phyloP scores from a whole-genome alignment of 37 sponge, comb jelly and placozoan species.

The Agelas oroides region DNA sequence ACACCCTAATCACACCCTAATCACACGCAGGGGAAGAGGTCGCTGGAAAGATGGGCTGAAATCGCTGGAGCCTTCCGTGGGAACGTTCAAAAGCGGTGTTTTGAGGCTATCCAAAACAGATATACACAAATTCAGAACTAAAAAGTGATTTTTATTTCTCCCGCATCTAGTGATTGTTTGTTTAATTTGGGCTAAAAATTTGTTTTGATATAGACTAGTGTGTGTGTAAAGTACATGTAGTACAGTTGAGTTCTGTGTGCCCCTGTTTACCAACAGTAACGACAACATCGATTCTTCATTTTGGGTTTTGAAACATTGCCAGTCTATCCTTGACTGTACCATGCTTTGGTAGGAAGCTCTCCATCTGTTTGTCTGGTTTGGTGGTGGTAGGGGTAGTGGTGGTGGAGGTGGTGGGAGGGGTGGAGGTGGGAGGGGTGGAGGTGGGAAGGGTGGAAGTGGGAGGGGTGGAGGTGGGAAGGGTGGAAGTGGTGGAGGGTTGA shows the following conservation, averaged over 20 bases:
- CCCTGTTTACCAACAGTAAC: too few species aligned
- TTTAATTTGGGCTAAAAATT: not conserved
- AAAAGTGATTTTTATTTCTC: not conserved
- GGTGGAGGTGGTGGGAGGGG: not conserved
- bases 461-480: not conserved
- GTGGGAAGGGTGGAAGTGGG: not conserved
- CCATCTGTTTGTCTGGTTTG: not conserved
- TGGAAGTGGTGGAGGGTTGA: too few species aligned
- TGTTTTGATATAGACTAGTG: not conserved
- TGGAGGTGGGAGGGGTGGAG: not conserved
- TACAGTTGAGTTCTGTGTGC: too few species aligned
- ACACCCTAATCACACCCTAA: too few species aligned
- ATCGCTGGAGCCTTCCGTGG: slow-evolving; percentile 53
- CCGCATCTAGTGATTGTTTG: not conserved
- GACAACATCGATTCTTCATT: too few species aligned
- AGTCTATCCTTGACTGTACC: slow-evolving; percentile 39
- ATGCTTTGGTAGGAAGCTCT: slow-evolving; percentile 1
- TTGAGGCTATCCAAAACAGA: slow-evolving; percentile 20
- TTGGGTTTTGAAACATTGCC: slow-evolving; percentile 39
- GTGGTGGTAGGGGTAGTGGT: not conserved
- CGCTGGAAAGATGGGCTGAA: slow-evolving; percentile 61
- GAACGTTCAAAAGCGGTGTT: slow-evolving; percentile 51
- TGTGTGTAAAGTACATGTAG: too few species aligned
- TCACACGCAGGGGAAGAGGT: slow-evolving; percentile 33
- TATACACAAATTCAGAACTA: not conserved